A percentile compares a stretch with the other conserved stretches of the same genome.
Evolutionary conservation across 2,113 vertebrate species (phyloP).

Genomic region (Vulpes vulpes): DNA sequence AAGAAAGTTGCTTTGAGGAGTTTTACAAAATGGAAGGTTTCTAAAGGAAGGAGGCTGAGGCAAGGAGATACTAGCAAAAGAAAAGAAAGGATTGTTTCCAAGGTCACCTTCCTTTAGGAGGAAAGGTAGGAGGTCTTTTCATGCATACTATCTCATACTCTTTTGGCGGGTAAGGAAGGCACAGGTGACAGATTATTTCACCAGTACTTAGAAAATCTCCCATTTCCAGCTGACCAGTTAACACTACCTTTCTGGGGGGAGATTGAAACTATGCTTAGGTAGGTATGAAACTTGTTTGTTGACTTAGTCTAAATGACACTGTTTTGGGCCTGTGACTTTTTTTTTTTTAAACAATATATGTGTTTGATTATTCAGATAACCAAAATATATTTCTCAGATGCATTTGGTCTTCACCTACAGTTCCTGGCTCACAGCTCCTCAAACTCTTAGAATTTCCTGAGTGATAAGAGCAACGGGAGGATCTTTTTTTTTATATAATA

Average conservation of each 20-base stretch:
- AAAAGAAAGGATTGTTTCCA: not conserved
- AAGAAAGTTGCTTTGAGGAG: not conserved
- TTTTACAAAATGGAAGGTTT: not conserved
- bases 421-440: not conserved
- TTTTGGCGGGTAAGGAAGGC: not conserved
- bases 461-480: not conserved
- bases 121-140: not conserved
- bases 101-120: not conserved
- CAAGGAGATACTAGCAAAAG: not conserved
- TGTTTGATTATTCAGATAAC: not conserved
- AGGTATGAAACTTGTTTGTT: not conserved
- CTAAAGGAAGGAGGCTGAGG: not conserved
- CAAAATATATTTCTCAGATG: not conserved
- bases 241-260: not conserved
- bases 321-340: not conserved
- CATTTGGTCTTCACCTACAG: not conserved
- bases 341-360: not conserved
- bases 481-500: not conserved
- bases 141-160: not conserved
- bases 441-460: not conserved
- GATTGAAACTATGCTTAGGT: not conserved
- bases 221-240: not conserved
- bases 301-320: not conserved
- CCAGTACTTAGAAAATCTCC: not conserved
- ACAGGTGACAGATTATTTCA: not conserved